phyloP scores from a whole-genome alignment of 2,797 vertebrate species.

The Denticeps clupeoides region DNA sequence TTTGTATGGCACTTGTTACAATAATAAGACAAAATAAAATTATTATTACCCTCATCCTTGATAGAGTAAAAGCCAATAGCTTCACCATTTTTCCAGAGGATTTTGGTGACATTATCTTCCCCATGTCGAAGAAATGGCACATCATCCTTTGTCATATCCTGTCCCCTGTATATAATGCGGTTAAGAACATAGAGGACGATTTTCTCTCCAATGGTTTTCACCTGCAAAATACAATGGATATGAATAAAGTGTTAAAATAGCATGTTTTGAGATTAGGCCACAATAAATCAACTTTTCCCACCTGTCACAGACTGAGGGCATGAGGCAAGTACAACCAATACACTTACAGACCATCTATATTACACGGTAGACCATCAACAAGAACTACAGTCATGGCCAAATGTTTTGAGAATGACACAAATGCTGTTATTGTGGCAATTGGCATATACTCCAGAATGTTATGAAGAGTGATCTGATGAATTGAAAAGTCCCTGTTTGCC shows the following conservation, averaged over 20 bases:
- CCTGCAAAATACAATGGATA: slow-evolving; percentile 46
- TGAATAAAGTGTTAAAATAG: neutral
- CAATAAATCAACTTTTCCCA: no score
- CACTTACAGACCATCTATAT: no score
- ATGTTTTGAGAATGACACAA: no score
- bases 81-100: slow-evolving; percentile 77
- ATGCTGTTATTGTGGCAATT: no score
- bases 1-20: no score
- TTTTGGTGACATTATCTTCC: slow-evolving; percentile 69
- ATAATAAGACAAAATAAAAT: neutral
- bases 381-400: no score
- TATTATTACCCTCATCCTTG: slow-evolving; percentile 67
- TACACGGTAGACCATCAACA: no score
- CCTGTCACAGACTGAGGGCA: no score
- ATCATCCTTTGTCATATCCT: slow-evolving; percentile 67
- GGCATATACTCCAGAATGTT: no score
- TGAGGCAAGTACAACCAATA: no score
- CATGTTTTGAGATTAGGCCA: neutral
- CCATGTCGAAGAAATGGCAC: slow-evolving; percentile 74
- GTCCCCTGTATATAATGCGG: slow-evolving; percentile 75
- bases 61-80: slow-evolving; percentile 87
- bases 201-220: slow-evolving; percentile 69
- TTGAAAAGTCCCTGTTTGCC: no score
- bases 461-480: no score
- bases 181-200: slow-evolving; percentile 82